These are phyloP conservation scores for Sorex maritimensis DNA, from an alignment of 2,797 vertebrate species.

Conservation along the genomic window DNA sequence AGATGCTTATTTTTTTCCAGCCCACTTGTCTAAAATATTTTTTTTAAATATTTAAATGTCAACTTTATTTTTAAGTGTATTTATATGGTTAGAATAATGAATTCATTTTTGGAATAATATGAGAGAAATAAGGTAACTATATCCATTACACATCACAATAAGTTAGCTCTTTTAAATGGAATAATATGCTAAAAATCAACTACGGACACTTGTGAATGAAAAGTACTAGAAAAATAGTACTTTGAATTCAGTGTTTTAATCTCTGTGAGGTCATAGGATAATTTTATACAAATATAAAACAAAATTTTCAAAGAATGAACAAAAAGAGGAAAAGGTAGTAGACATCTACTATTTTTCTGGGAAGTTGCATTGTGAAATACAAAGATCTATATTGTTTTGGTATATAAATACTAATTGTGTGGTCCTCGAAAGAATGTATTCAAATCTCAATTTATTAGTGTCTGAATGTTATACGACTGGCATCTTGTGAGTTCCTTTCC, in stretches of 20 bases:
- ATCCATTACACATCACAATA: not conserved
- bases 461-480: not conserved
- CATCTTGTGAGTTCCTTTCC: not conserved
- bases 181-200: not conserved
- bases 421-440: not conserved
- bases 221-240: conserved; percentile 24
- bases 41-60: too few species aligned
- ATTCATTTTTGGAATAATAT: not conserved
- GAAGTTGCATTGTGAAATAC: conserved; percentile 6
- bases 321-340: not conserved
- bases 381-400: not conserved
- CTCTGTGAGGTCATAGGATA: not conserved
- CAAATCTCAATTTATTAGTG: conserved; percentile 28
- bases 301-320: not conserved
- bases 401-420: not conserved
- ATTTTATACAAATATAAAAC: not conserved
- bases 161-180: not conserved
- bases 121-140: conserved; percentile 11
- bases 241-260: not conserved
- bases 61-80: too few species aligned
- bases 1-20: too few species aligned
- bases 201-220: not conserved
- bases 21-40: too few species aligned
- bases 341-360: not conserved
- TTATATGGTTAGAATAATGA: not conserved